A percentile compares a stretch with the other conserved stretches of the same genome.
phyloP scores from a whole-genome alignment of 2,888 invertebrate genomes.

The Nematopogon swammerdamellus region DNA sequence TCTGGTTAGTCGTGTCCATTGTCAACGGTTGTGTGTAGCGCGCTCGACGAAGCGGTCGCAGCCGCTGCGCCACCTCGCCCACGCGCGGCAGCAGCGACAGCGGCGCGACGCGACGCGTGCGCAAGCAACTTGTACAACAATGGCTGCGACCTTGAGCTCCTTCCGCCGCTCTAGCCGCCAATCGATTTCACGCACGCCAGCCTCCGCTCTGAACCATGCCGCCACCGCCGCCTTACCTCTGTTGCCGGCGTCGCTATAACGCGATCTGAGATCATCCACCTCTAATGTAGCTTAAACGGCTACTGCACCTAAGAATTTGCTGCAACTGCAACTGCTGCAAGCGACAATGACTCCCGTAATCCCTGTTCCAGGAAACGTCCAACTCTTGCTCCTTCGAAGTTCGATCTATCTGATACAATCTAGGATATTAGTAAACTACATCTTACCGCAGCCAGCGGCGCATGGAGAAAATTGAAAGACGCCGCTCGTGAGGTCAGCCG shows the following conservation, averaged over 20 bases:
- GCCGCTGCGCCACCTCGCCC: not conserved
- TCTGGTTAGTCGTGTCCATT: not conserved
- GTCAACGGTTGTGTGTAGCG: not conserved
- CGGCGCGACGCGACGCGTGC: conserved; percentile 16
- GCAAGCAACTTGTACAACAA: conserved; percentile 18
- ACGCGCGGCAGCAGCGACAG: not conserved
- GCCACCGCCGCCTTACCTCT: no score
- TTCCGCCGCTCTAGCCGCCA: conserved; percentile 14
- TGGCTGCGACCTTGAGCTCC: conserved; percentile 30
- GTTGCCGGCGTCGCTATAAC: no score
- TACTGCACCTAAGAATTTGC: no score
- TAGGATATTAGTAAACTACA: no score
- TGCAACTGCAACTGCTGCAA: no score
- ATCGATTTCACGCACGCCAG: not conserved
- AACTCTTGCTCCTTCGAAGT: no score
- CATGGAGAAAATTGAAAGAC: conserved; percentile 9
- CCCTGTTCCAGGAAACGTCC: no score
- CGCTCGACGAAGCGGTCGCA: not conserved
- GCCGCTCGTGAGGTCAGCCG: conserved; percentile 30
- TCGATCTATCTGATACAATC: no score
- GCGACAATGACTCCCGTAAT: no score
- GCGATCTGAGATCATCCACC: not conserved
- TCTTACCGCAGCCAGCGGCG: no score
- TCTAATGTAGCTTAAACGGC: no score
- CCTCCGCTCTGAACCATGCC: no score